Conservation (phyloP, 2,797 vertebrate species). For the Sebastes elongatus region DNA sequence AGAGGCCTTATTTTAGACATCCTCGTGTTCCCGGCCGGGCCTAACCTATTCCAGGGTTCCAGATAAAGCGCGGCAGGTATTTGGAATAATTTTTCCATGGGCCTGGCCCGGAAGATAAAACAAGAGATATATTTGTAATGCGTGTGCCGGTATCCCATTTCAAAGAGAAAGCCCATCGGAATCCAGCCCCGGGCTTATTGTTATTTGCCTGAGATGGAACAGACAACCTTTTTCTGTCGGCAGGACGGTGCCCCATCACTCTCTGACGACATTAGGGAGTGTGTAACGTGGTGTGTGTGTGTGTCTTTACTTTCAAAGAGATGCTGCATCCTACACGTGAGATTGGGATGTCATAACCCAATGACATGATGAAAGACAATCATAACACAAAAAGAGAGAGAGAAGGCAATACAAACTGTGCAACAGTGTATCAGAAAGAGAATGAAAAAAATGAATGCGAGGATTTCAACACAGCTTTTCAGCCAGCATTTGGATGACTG, state of each 20-base stretch:
- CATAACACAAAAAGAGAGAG: background rate
- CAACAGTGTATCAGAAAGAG: background rate
- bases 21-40: slow-evolving; percentile 79
- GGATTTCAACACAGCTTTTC: background rate
- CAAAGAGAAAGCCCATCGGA: slow-evolving; percentile 82
- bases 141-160: slow-evolving; percentile 83
- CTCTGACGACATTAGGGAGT: slow-evolving; percentile 76
- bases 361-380: slow-evolving; percentile 42
- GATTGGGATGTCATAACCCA: slow-evolving; percentile 55
- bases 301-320: slow-evolving; percentile 56
- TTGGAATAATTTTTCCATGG: slow-evolving; percentile 86
- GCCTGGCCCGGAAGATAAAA: slow-evolving; percentile 84
- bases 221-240: slow-evolving; percentile 75
- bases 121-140: slow-evolving; percentile 86
- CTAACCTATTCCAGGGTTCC: slow-evolving; percentile 84
- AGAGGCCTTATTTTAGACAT: slow-evolving; percentile 86
- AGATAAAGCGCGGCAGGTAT: slow-evolving; percentile 86
- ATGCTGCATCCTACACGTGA: slow-evolving; percentile 59
- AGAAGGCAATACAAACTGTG: background rate
- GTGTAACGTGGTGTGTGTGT: slow-evolving; percentile 8
- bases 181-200: slow-evolving; percentile 80
- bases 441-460: background rate
- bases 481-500: background rate
- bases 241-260: slow-evolving; percentile 74
- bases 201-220: slow-evolving; percentile 83